A percentile compares a stretch with the other conserved stretches of the same genome.
Conservation (phyloP, 1,140 invertebrate species). For the Nebria ingens region DNA sequence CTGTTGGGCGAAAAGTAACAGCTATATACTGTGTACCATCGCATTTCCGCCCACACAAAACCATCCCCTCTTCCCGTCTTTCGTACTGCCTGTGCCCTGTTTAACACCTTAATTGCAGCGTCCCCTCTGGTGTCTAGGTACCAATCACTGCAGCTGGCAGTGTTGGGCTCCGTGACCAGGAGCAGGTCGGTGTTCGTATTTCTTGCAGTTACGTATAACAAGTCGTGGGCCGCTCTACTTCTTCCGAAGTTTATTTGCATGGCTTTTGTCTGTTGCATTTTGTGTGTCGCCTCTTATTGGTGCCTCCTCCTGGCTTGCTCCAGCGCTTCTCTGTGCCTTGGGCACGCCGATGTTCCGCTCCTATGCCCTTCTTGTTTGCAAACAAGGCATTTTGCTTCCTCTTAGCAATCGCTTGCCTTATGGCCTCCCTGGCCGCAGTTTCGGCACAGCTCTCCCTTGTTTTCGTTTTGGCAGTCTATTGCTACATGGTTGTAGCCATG, state of each 20-base stretch:
- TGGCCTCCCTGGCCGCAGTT: too few relatives aligned
- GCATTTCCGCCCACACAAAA: constrained; percentile 17
- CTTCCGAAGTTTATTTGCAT: background rate
- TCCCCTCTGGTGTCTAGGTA: background rate
- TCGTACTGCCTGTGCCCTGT: background rate
- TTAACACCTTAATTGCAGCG: background rate
- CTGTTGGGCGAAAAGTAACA: constrained; percentile 19
- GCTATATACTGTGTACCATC: constrained; percentile 15
- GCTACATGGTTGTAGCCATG: too few relatives aligned
- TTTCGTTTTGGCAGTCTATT: too few relatives aligned
- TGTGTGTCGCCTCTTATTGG: too few relatives aligned
- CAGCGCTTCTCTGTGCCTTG: background rate
- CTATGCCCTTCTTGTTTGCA: background rate
- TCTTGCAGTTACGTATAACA: background rate
- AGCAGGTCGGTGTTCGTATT: background rate
- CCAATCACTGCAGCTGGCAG: background rate
- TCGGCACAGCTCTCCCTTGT: too few relatives aligned
- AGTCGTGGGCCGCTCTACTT: background rate
- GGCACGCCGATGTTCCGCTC: background rate
- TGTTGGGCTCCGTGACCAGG: background rate
- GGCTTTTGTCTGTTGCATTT: background rate
- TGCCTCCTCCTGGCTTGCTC: too few relatives aligned
- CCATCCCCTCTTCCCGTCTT: constrained; percentile 3
- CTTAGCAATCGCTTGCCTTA: too few relatives aligned
- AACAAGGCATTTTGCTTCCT: too few relatives aligned